Conservation (phyloP, 2,797 vertebrate species). For the Benthosema pterotum region DNA sequence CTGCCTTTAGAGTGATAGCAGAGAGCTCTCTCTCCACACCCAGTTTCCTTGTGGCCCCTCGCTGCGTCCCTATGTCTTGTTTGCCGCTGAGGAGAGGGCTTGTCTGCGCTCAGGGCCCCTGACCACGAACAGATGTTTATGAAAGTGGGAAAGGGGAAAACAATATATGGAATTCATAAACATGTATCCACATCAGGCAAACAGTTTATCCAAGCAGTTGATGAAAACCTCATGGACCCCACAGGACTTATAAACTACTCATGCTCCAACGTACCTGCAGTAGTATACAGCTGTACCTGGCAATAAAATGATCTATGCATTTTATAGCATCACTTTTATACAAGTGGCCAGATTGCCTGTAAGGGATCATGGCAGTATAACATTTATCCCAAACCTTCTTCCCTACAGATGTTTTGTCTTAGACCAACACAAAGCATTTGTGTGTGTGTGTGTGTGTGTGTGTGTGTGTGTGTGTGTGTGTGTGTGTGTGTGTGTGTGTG, state of each 20-base stretch:
- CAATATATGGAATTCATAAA: slow-evolving; percentile 67
- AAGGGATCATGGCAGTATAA: slow-evolving; percentile 22
- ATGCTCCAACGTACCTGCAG: slow-evolving; percentile 53
- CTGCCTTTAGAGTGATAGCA: slow-evolving; percentile 48
- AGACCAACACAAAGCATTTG: not conserved
- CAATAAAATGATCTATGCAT: slow-evolving; percentile 41
- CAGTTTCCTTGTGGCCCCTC: slow-evolving; percentile 50
- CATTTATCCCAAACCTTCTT: slow-evolving; percentile 22
- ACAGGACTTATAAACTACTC: slow-evolving; percentile 45
- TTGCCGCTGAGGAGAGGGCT: slow-evolving; percentile 18
- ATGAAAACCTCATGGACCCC: slow-evolving; percentile 39
- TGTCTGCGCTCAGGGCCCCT: slow-evolving; percentile 33
- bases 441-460: no score
- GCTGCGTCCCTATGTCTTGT: slow-evolving; percentile 41
- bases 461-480: no score
- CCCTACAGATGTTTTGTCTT: slow-evolving; percentile 4
- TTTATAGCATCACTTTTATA: slow-evolving; percentile 42
- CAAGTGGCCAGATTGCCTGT: slow-evolving; percentile 26
- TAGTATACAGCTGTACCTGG: slow-evolving; percentile 26
- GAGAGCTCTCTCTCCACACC: slow-evolving; percentile 29
- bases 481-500: no score
- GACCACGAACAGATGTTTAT: slow-evolving; percentile 68
- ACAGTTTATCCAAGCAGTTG: slow-evolving; percentile 55
- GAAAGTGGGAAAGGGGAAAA: slow-evolving; percentile 52
- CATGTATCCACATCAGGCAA: slow-evolving; percentile 56